phyloP scores from a whole-genome alignment of 2,113 vertebrate genomes.

The Corynorhinus townsendii region DNA sequence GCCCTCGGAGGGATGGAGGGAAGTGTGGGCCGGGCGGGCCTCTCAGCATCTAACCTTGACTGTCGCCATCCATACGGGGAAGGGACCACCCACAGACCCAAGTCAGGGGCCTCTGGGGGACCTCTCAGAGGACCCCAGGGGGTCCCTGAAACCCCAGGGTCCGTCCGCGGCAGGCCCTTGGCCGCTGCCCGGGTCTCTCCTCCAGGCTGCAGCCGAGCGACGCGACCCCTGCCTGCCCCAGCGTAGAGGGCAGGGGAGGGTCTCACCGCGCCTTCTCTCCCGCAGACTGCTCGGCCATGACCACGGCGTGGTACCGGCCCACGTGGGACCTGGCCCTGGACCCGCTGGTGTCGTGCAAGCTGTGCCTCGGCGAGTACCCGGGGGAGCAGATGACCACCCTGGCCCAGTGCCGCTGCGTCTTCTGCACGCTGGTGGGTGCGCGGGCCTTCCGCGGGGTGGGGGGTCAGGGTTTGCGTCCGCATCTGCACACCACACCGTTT shows the following conservation, averaged over 20 bases:
- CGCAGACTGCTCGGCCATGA: conserved; percentile 91
- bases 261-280: not conserved
- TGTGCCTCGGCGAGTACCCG: conserved; percentile 97
- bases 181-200: rapidly evolving
- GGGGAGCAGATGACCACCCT: conserved; percentile 99
- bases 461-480: not conserved
- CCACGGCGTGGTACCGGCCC: conserved; percentile 93
- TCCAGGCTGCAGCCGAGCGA: rapidly evolving
- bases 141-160: not conserved
- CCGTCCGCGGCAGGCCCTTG: rapidly evolving
- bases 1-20: rapidly evolving
- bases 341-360: conserved; percentile 96
- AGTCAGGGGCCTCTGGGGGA: not conserved
- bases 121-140: not conserved
- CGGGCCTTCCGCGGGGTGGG: too few species aligned
- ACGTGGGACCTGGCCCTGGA: conserved; percentile 98
- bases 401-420: conserved; percentile 98
- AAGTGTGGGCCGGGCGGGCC: rapidly evolving
- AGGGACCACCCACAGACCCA: not conserved
- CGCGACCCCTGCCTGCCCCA: rapidly evolving
- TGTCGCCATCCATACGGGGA: not conserved
- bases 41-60: not conserved
- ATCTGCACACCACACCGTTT: not conserved
- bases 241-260: rapidly evolving
- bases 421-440: conserved; percentile 95